Base-by-base conservation (phyloP, 1,140 invertebrate genomes). In the Nautilus pompilius region DNA sequence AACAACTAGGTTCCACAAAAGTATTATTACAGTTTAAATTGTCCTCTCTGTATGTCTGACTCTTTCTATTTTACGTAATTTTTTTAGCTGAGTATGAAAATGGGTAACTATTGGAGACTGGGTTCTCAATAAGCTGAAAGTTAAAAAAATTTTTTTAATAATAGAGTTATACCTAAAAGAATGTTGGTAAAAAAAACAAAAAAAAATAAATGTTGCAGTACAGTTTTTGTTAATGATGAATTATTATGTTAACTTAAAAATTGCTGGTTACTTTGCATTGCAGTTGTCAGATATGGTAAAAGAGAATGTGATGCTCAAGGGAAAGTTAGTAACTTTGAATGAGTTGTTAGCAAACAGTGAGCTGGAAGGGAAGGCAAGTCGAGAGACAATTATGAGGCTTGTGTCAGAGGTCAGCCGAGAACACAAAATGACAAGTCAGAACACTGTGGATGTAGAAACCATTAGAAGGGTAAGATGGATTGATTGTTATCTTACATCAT, bases 301-400 rank as follows among this genome's bases (percentile, higher is more conserved):
- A 58, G 82, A 83, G 59, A 83, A 82, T 71, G 75, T 79, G 5
- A 72, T 80, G 65, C 65, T 83, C 26, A 82, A 78, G 58, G 81
- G 82, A 6, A 81, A 78, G 66, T 63, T 82, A 26, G 57, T 78
- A 1, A 80, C 75, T 5, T 54, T 82, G 59, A 76, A 71, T 65
- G 81, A 83, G 65, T 65, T 70, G 8, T 41, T 78, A n/a, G 69
- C 69, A 24, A 77, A 73, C 49, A 76, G 73, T 36, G 77, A 83
- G 59, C 54, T 80, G 5, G 82, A 83, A 62, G 76, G 71, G n/a
- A 80, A 82, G 57, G 81, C 81, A 1, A 82, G 79, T 66, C 66
- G 82, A 26, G 80, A 83, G 66, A 83, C 82, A 3, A 83, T 83
- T 56, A 80, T 80, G 78, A 73, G 81, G 51, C 72, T 83, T 24